Percentiles rank a stretch among this genome's conserved stretches.
Conservation (phyloP, 2,113 vertebrate genomes). For the Chunga burmeisteri region DNA sequence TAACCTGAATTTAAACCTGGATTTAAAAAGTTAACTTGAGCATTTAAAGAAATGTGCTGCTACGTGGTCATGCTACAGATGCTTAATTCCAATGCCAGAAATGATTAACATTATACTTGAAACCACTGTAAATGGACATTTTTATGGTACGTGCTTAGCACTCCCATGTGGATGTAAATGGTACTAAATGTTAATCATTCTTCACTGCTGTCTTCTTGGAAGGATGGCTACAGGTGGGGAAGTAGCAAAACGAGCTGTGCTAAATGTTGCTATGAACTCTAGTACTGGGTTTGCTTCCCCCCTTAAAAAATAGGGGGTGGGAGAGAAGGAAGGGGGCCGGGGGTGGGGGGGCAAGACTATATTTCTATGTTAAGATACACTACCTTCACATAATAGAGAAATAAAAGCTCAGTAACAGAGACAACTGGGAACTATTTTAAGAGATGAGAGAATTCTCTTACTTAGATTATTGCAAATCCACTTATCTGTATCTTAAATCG, state of each 20-base stretch:
- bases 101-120: background rate
- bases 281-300: background rate
- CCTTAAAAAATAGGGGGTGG: accelerated
- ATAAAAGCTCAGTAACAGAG: background rate
- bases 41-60: background rate
- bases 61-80: background rate
- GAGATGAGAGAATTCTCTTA: background rate
- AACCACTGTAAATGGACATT: background rate
- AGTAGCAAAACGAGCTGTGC: background rate
- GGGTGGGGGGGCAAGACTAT: background rate
- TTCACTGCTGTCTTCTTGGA: background rate
- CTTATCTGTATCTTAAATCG: background rate
- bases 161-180: background rate
- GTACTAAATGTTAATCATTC: background rate
- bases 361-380: background rate
- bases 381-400: background rate
- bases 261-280: background rate
- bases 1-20: background rate
- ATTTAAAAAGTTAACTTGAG: background rate
- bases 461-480: background rate
- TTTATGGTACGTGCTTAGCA: background rate
- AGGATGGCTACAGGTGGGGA: background rate
- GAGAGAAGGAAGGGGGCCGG: background rate
- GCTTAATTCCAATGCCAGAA: background rate
- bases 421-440: background rate